A percentile compares a stretch with the other conserved stretches of the same genome.
phyloP scores from a whole-genome alignment of 2,797 vertebrate species.

The Euphonia xanthogaster region DNA sequence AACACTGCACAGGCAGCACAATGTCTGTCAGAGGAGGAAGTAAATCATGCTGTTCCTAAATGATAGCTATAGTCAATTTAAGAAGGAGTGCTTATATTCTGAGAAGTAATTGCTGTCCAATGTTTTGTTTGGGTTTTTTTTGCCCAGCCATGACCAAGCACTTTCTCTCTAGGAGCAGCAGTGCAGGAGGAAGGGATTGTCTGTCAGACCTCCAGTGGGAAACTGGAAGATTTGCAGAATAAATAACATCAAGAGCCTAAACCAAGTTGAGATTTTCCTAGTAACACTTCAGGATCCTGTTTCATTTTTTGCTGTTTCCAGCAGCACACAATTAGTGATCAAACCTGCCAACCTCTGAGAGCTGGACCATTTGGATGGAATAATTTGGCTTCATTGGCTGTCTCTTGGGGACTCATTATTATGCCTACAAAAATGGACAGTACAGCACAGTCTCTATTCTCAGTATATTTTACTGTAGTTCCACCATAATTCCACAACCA shows the following conservation, averaged over 20 bases:
- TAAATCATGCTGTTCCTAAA: neutral
- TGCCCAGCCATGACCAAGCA: neutral
- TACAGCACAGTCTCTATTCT: neutral
- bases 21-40: neutral
- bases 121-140: rapidly evolving
- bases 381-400: neutral
- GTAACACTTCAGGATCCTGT: neutral
- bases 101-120: neutral
- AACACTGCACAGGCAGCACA: neutral
- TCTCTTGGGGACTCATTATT: neutral
- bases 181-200: neutral
- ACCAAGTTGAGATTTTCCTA: neutral
- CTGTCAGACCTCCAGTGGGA: neutral
- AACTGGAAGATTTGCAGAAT: neutral
- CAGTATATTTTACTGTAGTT: neutral
- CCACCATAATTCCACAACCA: neutral
- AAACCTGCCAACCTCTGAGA: neutral
- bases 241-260: neutral
- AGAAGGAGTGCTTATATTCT: neutral
- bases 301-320: neutral
- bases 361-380: neutral
- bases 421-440: neutral
- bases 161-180: neutral
- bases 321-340: neutral
- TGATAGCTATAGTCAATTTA: neutral